These are phyloP conservation scores for Caenorhabditis sulstoni DNA, from an alignment of 2,888 invertebrate species.

Conservation along the genomic window DNA sequence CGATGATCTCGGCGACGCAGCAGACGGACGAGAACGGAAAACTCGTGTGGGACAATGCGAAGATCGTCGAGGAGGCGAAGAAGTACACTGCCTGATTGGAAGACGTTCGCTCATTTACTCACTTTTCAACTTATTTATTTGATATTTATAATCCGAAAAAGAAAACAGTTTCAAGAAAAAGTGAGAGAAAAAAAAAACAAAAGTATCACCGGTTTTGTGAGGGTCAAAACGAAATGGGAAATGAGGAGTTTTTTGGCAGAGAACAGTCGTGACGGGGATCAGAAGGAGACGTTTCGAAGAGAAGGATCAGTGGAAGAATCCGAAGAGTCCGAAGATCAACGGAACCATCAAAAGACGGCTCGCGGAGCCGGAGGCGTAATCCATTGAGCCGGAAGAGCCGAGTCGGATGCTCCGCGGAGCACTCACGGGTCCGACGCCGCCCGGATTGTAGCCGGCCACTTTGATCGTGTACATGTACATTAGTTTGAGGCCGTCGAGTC, in stretches of 20 bases:
- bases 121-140: too few species aligned
- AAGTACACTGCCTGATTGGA: conserved; percentile 46
- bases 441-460: conserved; percentile 76
- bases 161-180: too few species aligned
- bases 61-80: conserved; percentile 60
- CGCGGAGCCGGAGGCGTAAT: conserved; percentile 29
- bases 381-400: conserved; percentile 60
- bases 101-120: too few species aligned
- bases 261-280: conserved; percentile 32
- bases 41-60: conserved; percentile 59
- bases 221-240: too few species aligned
- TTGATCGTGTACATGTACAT: conserved; percentile 76
- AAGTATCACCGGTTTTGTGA: too few species aligned
- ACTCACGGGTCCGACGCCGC: conserved; percentile 75
- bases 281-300: neutral
- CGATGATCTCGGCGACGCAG: conserved; percentile 60
- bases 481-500: conserved; percentile 75
- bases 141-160: too few species aligned
- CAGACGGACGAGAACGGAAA: conserved; percentile 43
- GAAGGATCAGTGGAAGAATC: neutral
- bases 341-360: neutral
- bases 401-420: conserved; percentile 70
- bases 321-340: neutral
- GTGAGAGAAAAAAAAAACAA: neutral
- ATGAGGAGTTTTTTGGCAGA: too few species aligned